Evolutionary conservation across 2,797 vertebrate genomes (phyloP).

Genomic region (Darevskia nairensis): DNA sequence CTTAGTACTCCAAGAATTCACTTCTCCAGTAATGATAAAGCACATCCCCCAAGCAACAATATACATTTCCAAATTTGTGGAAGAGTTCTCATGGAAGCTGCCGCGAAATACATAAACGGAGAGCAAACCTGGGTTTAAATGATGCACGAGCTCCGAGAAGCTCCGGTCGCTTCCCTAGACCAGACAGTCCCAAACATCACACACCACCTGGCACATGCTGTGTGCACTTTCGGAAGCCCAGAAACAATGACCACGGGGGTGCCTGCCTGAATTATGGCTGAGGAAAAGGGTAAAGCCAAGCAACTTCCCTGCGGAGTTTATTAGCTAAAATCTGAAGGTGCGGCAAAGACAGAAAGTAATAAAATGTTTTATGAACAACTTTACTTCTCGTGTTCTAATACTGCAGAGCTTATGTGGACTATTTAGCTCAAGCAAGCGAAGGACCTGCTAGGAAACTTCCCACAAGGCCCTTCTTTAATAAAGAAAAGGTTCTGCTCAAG

Average conservation of each 20-base stretch:
- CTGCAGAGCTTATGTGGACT: slow-evolving; percentile 69
- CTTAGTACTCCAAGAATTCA: not conserved
- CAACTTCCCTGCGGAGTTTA: slow-evolving; percentile 70
- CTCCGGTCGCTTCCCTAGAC: not conserved
- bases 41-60: not conserved
- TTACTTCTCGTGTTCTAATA: slow-evolving; percentile 66
- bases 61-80: not conserved
- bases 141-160: no score
- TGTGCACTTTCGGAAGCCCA: slow-evolving; percentile 61
- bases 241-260: slow-evolving; percentile 45
- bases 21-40: not conserved
- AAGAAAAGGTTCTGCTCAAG: slow-evolving; percentile 42
- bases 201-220: not conserved
- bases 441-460: slow-evolving; percentile 65
- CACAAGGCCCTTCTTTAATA: slow-evolving; percentile 56
- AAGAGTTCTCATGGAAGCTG: not conserved
- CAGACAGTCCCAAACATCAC: not conserved
- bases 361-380: slow-evolving; percentile 77
- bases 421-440: slow-evolving; percentile 57
- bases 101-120: not conserved
- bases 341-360: slow-evolving; percentile 69
- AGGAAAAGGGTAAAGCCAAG: slow-evolving; percentile 66
- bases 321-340: slow-evolving; percentile 73
- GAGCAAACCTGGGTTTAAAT: not conserved
- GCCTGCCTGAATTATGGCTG: slow-evolving; percentile 64